Percentiles rank a stretch among this genome's conserved stretches.
These are phyloP conservation scores for Semnornis frantzii DNA, from an alignment of 2,113 vertebrate species.

Conservation along the genomic window DNA sequence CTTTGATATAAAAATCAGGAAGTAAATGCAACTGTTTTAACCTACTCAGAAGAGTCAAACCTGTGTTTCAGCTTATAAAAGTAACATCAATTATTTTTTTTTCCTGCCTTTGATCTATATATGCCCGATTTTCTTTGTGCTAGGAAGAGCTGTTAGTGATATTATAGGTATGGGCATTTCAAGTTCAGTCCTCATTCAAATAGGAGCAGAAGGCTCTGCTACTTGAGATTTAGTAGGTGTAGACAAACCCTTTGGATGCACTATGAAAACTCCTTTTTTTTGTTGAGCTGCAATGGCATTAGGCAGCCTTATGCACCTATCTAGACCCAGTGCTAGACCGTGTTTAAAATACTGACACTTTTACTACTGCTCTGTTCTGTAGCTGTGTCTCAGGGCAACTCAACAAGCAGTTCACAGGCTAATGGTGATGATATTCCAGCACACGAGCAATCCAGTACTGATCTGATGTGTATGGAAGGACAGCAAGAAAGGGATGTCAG, in stretches of 20 bases:
- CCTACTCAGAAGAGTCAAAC: not conserved
- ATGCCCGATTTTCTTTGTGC: not conserved
- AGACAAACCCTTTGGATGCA: not conserved
- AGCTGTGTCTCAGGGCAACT: not conserved
- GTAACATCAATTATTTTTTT: not conserved
- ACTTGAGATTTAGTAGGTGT: not conserved
- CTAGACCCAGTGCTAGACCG: not conserved
- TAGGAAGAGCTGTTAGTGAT: not conserved
- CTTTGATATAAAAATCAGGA: slow-evolving; percentile 40
- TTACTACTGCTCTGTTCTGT: not conserved
- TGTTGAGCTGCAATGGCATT: not conserved
- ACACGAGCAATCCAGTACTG: not conserved
- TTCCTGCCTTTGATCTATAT: not conserved
- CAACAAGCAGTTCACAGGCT: not conserved
- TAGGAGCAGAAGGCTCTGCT: not conserved
- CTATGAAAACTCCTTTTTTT: not conserved
- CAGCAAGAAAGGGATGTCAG: not conserved
- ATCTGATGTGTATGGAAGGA: not conserved
- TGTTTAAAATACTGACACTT: not conserved
- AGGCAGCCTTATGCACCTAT: not conserved
- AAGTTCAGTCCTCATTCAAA: not conserved
- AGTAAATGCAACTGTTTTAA: slow-evolving; percentile 26
- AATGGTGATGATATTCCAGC: not conserved
- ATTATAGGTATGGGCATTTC: not conserved
- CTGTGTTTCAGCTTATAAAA: not conserved